These are phyloP conservation scores for Dicerorhinus sumatrensis DNA, from an alignment of 2,113 vertebrate genomes.

Conservation along the genomic window DNA sequence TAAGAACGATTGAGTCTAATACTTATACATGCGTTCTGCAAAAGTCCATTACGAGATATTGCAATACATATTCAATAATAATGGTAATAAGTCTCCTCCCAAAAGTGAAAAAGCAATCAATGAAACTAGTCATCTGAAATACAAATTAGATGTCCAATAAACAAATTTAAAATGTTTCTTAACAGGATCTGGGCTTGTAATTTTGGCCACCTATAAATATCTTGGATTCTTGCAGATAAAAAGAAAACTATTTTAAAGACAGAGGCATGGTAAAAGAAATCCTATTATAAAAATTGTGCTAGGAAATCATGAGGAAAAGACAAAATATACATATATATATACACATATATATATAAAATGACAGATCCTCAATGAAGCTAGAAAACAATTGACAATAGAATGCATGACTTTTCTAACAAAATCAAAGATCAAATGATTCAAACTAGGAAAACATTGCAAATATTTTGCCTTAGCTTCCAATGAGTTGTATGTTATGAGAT, in stretches of 20 bases:
- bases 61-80: background rate
- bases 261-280: background rate
- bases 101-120: background rate
- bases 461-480: background rate
- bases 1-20: background rate
- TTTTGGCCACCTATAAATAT: background rate
- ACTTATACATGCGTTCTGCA: background rate
- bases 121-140: background rate
- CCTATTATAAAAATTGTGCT: background rate
- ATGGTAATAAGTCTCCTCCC: background rate
- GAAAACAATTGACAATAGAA: background rate
- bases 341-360: background rate
- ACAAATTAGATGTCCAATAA: background rate
- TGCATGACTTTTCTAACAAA: background rate
- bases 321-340: background rate
- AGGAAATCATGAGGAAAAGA: background rate
- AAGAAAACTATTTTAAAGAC: background rate
- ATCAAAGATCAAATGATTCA: background rate
- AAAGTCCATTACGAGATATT: background rate
- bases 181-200: background rate
- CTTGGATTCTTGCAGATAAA: background rate
- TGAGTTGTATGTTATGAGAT: background rate
- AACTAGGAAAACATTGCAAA: background rate
- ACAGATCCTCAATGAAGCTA: background rate
- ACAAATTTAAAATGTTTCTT: background rate